Evolutionary conservation across 2,113 vertebrate species (phyloP).

Genomic region (Perca flavescens): DNA sequence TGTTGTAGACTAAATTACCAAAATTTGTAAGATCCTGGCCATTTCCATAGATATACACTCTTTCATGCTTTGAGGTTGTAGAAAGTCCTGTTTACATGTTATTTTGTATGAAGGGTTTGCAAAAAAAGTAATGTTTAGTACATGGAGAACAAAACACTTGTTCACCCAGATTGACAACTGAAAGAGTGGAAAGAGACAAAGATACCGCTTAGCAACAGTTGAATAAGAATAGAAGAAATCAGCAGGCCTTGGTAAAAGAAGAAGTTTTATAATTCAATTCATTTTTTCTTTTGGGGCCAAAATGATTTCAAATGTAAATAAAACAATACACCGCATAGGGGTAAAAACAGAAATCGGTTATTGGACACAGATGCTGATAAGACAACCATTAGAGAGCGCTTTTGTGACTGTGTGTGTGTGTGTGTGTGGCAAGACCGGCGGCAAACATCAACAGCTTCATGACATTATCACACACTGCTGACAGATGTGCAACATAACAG

Average conservation of each 20-base stretch:
- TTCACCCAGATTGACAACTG: too few species aligned
- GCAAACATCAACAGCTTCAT: slow-evolving; percentile 26
- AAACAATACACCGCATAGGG: not conserved
- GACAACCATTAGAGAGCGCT: slow-evolving; percentile 7
- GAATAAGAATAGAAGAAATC: too few species aligned
- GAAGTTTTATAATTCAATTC: too few species aligned
- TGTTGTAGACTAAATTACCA: not conserved
- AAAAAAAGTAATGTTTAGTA: too few species aligned
- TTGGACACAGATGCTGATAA: slow-evolving; percentile 3
- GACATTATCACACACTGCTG: slow-evolving; percentile 34
- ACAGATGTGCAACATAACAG: slow-evolving; percentile 35
- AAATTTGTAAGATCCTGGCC: not conserved
- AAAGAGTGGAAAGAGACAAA: too few species aligned
- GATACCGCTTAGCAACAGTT: too few species aligned
- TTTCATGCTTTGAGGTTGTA: too few species aligned
- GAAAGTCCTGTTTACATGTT: too few species aligned
- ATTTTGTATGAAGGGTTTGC: too few species aligned
- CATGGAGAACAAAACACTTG: too few species aligned
- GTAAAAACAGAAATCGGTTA: not conserved
- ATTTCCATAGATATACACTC: not conserved
- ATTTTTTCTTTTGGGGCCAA: too few species aligned
- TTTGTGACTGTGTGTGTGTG: not conserved
- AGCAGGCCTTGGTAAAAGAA: too few species aligned
- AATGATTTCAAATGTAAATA: not conserved
- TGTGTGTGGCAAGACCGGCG: not conserved